phyloP scores from a whole-genome alignment of 1,140 invertebrate species.

The Araneus ventricosus region DNA sequence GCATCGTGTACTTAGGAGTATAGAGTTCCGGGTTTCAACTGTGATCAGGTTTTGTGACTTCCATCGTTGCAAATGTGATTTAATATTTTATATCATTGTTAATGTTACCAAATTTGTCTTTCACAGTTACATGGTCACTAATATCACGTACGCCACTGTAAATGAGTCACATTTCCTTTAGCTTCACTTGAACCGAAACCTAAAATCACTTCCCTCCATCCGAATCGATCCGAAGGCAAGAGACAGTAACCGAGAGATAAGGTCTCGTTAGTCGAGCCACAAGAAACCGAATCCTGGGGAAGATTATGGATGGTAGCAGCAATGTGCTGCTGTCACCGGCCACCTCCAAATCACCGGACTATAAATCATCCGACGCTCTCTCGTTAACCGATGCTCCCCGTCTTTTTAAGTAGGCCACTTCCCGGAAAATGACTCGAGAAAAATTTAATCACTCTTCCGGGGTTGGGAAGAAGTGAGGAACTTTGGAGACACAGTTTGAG shows the following conservation, averaged over 20 bases:
- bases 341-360: conserved; percentile 41
- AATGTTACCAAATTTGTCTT: no score
- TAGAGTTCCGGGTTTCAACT: no score
- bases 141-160: no score
- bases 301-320: conserved; percentile 44
- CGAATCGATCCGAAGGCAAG: background rate
- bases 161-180: no score
- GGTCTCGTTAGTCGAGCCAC: conserved; percentile 51
- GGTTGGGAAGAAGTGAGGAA: background rate
- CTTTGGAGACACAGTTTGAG: background rate
- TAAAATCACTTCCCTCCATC: no score
- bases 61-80: no score
- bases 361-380: conserved; percentile 40
- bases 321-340: conserved; percentile 4
- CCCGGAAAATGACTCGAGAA: background rate
- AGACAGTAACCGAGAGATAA: conserved; percentile 4
- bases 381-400: background rate
- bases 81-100: no score
- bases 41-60: no score
- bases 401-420: background rate
- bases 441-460: conserved; percentile 8
- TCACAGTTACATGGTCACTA: no score
- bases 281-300: conserved; percentile 19
- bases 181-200: no score
- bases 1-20: no score